Percentiles rank a stretch among this genome's conserved stretches.
phyloP scores from a whole-genome alignment of 1,140 invertebrate species.

The Helicoverpa armigera region DNA sequence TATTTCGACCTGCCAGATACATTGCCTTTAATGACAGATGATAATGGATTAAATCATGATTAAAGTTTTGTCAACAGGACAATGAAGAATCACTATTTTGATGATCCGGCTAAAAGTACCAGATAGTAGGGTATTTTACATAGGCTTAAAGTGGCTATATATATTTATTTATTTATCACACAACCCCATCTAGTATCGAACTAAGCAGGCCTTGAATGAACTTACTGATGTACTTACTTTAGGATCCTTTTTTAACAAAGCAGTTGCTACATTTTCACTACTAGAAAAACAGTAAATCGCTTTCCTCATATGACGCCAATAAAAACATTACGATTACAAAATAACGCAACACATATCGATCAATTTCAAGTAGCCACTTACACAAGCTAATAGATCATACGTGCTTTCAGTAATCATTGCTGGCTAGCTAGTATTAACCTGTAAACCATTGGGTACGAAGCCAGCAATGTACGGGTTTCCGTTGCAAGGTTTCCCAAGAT shows the following conservation, averaged over 20 bases:
- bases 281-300: too few relatives aligned
- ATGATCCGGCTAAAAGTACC: too few relatives aligned
- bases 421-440: background rate
- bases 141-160: too few relatives aligned
- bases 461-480: slow-evolving; percentile 46
- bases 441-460: background rate
- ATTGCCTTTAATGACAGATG: background rate
- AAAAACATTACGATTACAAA: background rate
- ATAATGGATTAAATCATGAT: background rate
- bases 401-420: slow-evolving; percentile 14
- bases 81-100: too few relatives aligned
- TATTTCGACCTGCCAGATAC: background rate
- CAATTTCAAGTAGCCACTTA: background rate
- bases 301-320: background rate
- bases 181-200: too few relatives aligned
- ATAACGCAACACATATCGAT: background rate
- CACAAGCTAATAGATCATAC: background rate
- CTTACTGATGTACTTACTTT: too few relatives aligned
- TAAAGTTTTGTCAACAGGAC: background rate
- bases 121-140: too few relatives aligned
- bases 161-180: too few relatives aligned
- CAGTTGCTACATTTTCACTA: too few relatives aligned
- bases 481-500: slow-evolving; percentile 60
- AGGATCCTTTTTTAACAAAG: too few relatives aligned
- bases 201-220: too few relatives aligned